Conservation (phyloP, 1,140 invertebrate genomes). For the Panagrolaimus sp. region DNA sequence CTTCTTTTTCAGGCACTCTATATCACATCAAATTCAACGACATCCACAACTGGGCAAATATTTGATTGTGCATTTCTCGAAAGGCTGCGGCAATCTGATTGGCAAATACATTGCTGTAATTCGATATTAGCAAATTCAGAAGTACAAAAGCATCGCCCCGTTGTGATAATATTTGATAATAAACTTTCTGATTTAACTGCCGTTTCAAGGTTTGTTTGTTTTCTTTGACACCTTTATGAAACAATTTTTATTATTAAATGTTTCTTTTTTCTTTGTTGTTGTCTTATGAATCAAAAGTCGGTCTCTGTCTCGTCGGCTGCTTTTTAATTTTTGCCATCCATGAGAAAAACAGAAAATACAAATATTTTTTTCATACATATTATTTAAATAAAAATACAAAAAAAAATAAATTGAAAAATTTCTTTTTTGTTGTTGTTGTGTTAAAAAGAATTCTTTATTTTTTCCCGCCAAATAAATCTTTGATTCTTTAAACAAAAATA, state of each 20-base stretch:
- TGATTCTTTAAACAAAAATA: too few relatives aligned
- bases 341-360: not conserved
- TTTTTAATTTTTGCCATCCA: not conserved
- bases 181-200: slow-evolving; percentile 27
- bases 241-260: slow-evolving; percentile 18
- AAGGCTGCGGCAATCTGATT: not conserved
- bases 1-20: not conserved
- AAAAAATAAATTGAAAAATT: not conserved
- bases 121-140: slow-evolving; percentile 2
- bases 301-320: too few relatives aligned
- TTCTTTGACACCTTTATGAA: slow-evolving; percentile 18
- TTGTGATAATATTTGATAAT: slow-evolving; percentile 28
- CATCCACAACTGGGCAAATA: not conserved
- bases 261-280: slow-evolving; percentile 12
- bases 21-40: not conserved
- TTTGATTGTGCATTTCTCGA: slow-evolving; percentile 1
- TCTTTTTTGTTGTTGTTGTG: not conserved
- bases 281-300: not conserved
- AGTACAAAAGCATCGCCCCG: slow-evolving; percentile 16
- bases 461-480: too few relatives aligned
- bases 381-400: not conserved
- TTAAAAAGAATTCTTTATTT: too few relatives aligned
- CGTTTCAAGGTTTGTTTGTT: slow-evolving; percentile 22
- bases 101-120: slow-evolving; percentile 1
- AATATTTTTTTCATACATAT: slow-evolving; percentile 15